Evolutionary conservation across 2,797 vertebrate species (phyloP).

Genomic region (Typhlichthys eigenmanni): DNA sequence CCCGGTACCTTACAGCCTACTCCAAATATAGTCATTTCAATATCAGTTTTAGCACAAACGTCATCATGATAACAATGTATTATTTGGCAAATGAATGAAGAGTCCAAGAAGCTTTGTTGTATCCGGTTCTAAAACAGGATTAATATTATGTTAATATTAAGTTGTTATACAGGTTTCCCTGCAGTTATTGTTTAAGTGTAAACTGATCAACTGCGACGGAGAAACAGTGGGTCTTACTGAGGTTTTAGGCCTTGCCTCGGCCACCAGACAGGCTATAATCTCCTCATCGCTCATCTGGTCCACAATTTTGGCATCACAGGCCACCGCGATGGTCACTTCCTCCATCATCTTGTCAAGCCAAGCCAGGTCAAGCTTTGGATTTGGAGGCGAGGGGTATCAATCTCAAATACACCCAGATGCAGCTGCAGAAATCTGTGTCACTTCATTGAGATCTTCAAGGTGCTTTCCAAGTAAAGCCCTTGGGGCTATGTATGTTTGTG

Average conservation of each 20-base stretch:
- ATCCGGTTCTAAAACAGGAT: too few relatives aligned
- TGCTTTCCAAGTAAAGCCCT: neutral
- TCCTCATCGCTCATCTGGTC: conserved; percentile 88
- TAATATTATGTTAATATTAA: too few relatives aligned
- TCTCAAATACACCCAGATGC: neutral
- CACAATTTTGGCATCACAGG: conserved; percentile 80
- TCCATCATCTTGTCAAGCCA: conserved; percentile 85
- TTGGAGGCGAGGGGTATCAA: neutral
- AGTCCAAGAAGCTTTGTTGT: too few relatives aligned
- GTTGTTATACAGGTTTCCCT: neutral
- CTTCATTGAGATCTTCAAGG: neutral
- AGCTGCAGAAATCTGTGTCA: neutral
- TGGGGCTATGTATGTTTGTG: too few relatives aligned
- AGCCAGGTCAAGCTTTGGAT: conserved; percentile 5
- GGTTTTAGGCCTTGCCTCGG: conserved; percentile 77
- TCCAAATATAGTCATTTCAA: too few relatives aligned
- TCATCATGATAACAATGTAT: too few relatives aligned
- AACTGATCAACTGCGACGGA: neutral
- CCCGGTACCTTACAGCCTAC: too few relatives aligned
- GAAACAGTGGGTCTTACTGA: conserved; percentile 51
- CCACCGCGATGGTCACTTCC: conserved; percentile 84
- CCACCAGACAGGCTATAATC: conserved; percentile 85
- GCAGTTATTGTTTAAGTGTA: neutral
- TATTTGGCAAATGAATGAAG: too few relatives aligned
- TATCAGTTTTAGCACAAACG: too few relatives aligned